Percentiles rank a stretch among this genome's conserved stretches.
Evolutionary conservation across 2,113 vertebrate genomes (phyloP).

Genomic region (Halcyon senegalensis): DNA sequence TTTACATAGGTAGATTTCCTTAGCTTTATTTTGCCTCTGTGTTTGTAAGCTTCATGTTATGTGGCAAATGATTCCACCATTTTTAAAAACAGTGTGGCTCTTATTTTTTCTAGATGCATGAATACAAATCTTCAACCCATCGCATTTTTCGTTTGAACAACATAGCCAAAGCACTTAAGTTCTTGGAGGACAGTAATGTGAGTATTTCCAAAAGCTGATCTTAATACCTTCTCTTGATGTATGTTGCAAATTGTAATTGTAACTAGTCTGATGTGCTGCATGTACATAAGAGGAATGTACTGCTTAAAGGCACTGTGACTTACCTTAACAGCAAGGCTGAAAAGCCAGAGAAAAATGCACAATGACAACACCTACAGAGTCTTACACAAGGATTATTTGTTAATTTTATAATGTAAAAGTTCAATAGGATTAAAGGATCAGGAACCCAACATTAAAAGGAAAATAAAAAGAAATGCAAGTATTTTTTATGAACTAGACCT

Average conservation of each 20-base stretch:
- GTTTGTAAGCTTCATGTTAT: background rate
- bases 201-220: conserved; percentile 67
- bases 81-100: background rate
- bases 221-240: background rate
- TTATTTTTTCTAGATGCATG: conserved; percentile 83
- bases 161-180: conserved; percentile 93
- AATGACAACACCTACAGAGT: background rate
- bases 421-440: conserved; percentile 60
- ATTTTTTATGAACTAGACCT: background rate
- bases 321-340: conserved; percentile 5
- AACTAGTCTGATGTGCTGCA: background rate
- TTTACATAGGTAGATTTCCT: background rate
- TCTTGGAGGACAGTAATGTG: conserved; percentile 94
- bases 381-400: conserved; percentile 29
- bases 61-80: background rate
- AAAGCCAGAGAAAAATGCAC: conserved; percentile 1
- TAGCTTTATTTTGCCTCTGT: background rate
- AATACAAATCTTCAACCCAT: conserved; percentile 92
- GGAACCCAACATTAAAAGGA: conserved; percentile 42
- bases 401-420: conserved; percentile 31
- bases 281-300: background rate
- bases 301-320: background rate
- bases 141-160: conserved; percentile 97
- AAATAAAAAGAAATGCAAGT: conserved; percentile 32
- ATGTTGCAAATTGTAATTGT: background rate